Conservation (phyloP, 2,113 vertebrate species). For the Cebus imitator region DNA sequence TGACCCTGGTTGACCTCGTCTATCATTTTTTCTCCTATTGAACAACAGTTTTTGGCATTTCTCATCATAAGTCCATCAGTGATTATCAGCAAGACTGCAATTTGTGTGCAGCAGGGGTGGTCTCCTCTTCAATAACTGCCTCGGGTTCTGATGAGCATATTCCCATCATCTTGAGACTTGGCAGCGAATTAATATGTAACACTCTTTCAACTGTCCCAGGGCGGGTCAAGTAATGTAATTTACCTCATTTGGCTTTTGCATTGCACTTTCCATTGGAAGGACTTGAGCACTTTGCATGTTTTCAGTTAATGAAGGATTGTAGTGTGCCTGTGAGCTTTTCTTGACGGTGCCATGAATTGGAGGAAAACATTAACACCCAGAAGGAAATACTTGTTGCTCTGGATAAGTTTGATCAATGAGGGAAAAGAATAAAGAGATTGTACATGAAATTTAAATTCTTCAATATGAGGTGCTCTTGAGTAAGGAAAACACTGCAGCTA, state of each 20-base stretch:
- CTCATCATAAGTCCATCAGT: background rate
- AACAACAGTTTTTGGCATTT: background rate
- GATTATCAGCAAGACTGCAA: background rate
- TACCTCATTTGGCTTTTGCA: slow-evolving; percentile 64
- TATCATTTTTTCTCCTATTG: background rate
- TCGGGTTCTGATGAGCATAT: slow-evolving; percentile 23
- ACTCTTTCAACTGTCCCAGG: slow-evolving; percentile 55
- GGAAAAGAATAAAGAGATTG: slow-evolving; percentile 18
- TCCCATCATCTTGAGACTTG: slow-evolving; percentile 45
- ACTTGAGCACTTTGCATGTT: slow-evolving; percentile 21
- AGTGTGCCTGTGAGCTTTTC: slow-evolving; percentile 48
- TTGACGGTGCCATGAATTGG: slow-evolving; percentile 37
- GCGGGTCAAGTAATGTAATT: slow-evolving; percentile 25
- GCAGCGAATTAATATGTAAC: background rate
- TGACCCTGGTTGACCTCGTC: background rate
- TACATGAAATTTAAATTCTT: slow-evolving; percentile 57
- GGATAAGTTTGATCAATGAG: slow-evolving; percentile 40
- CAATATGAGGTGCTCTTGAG: slow-evolving; percentile 20
- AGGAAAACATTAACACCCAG: slow-evolving; percentile 41
- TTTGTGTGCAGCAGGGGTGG: background rate
- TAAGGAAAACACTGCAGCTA: slow-evolving; percentile 46
- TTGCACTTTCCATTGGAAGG: slow-evolving; percentile 54
- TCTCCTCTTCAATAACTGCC: background rate
- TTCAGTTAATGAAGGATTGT: slow-evolving; percentile 52
- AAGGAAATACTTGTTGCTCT: slow-evolving; percentile 1